phyloP scores from a whole-genome alignment of 2,113 vertebrate genomes.

The Zosterops hypoxanthus region DNA sequence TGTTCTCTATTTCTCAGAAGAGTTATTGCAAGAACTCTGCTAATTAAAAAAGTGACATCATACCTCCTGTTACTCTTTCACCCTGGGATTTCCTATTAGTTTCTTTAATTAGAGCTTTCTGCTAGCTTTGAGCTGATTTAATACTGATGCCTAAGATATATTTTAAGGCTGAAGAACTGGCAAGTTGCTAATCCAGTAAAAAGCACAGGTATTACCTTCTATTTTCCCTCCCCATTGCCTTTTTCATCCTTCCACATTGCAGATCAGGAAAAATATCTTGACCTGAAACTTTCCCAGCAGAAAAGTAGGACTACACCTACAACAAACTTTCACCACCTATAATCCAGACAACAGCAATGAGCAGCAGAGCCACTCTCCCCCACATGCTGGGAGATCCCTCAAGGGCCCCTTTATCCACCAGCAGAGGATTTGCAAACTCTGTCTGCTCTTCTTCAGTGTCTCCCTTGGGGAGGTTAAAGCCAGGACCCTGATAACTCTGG shows the following conservation, averaged over 20 bases:
- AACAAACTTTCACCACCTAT: neutral
- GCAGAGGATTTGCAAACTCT: neutral
- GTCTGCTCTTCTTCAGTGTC: neutral
- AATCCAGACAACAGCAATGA: neutral
- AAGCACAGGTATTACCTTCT: neutral
- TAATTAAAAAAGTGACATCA: neutral
- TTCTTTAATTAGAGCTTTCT: neutral
- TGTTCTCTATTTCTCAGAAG: neutral
- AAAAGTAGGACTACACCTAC: neutral
- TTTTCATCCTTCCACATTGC: neutral
- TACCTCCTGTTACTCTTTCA: neutral
- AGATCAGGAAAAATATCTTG: neutral
- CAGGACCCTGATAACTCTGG: neutral
- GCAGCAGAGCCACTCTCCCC: neutral
- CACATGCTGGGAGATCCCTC: rapidly evolving
- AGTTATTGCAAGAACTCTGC: neutral
- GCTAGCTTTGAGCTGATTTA: neutral
- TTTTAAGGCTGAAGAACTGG: neutral
- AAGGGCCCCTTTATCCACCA: neutral
- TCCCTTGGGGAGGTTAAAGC: neutral
- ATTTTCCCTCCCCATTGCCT: neutral
- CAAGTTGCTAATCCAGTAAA: neutral
- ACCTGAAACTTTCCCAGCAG: neutral
- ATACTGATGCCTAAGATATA: neutral
- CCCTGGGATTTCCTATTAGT: neutral